Evolutionary conservation across 2,113 vertebrate species (phyloP).

Genomic region (Sinocyclocheilus rhinocerous): DNA sequence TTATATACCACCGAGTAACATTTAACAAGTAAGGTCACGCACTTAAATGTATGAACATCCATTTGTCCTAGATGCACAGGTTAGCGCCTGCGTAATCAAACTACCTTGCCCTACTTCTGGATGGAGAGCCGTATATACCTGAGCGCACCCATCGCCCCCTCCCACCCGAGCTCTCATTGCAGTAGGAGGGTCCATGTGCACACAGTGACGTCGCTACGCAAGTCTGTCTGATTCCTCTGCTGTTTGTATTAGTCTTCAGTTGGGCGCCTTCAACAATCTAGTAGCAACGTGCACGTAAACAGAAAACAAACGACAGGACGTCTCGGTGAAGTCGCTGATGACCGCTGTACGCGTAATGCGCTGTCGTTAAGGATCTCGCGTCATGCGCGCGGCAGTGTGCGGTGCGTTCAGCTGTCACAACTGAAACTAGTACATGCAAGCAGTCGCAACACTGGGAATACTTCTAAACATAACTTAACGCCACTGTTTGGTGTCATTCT

Average conservation of each 20-base stretch:
- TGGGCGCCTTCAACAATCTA: conserved; percentile 54
- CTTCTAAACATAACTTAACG: conserved; percentile 17
- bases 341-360: conserved; percentile 66
- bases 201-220: conserved; percentile 72
- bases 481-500: not conserved
- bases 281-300: conserved; percentile 64
- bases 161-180: conserved; percentile 69
- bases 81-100: conserved; percentile 53
- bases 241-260: conserved; percentile 72
- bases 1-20: not conserved
- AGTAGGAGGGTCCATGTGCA: conserved; percentile 73
- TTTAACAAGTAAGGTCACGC: not conserved
- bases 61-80: conserved; percentile 31
- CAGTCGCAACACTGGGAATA: conserved; percentile 56
- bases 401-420: conserved; percentile 74
- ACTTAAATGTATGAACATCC: conserved; percentile 1
- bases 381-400: conserved; percentile 71
- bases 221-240: conserved; percentile 75
- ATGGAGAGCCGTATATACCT: conserved; percentile 62
- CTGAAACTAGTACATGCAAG: conserved; percentile 70
- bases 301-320: conserved; percentile 64
- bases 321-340: conserved; percentile 48
- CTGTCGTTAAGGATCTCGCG: conserved; percentile 69
- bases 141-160: conserved; percentile 22
- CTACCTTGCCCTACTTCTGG: conserved; percentile 73